Evolutionary conservation across 2,888 invertebrate species (phyloP).

Genomic region (Drosophila nr. perissopoda): DNA sequence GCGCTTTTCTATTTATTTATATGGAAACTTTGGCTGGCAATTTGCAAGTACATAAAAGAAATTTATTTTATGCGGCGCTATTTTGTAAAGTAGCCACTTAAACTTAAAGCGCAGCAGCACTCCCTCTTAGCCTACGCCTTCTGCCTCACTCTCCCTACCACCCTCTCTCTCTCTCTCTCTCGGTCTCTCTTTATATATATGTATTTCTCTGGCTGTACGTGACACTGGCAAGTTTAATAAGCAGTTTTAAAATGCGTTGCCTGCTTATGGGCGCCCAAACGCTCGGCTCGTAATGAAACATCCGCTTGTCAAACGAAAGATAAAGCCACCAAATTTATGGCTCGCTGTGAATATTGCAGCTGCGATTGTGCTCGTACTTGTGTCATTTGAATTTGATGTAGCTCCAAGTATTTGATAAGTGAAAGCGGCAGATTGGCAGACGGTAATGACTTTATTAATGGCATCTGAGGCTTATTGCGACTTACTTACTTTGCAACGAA

Average conservation of each 20-base stretch:
- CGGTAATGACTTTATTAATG: slow-evolving; percentile 74
- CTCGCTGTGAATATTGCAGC: slow-evolving; percentile 47
- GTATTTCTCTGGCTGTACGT: slow-evolving; percentile 44
- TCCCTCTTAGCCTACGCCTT: not conserved
- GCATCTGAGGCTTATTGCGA: slow-evolving; percentile 60
- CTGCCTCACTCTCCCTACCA: not conserved
- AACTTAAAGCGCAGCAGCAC: slow-evolving; percentile 60
- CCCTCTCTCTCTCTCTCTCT: not conserved
- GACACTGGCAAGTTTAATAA: slow-evolving; percentile 68
- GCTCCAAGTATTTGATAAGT: slow-evolving; percentile 62
- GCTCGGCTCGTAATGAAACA: slow-evolving; percentile 52
- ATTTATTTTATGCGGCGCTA: slow-evolving; percentile 77
- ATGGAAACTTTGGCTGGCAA: slow-evolving; percentile 77
- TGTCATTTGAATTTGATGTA: slow-evolving; percentile 67
- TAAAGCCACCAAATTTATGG: slow-evolving; percentile 67
- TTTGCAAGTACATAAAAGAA: slow-evolving; percentile 81
- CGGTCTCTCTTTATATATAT: not conserved
- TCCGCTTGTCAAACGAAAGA: slow-evolving; percentile 68
- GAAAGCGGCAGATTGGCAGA: slow-evolving; percentile 63
- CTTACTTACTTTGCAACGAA: slow-evolving; percentile 53
- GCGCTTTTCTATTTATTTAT: slow-evolving; percentile 78
- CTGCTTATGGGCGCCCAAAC: slow-evolving; percentile 42
- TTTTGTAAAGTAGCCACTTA: slow-evolving; percentile 79
- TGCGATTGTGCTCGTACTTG: slow-evolving; percentile 55
- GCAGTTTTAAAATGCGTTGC: slow-evolving; percentile 66